phyloP scores from a whole-genome alignment of 1,140 invertebrate species.

The Calycopis cecrops region DNA sequence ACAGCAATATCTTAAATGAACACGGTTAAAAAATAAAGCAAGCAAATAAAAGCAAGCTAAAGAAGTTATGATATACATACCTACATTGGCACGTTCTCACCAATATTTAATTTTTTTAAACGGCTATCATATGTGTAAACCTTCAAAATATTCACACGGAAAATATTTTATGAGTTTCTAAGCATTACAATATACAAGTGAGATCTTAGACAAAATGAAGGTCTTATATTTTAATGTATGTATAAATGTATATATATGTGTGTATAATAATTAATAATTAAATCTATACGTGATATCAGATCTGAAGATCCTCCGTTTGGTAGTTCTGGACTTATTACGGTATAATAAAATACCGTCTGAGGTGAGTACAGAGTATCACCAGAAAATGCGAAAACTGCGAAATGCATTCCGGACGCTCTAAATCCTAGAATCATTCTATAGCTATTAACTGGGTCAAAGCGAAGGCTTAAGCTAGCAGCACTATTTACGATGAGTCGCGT shows the following conservation, averaged over 20 bases:
- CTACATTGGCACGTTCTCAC: neutral
- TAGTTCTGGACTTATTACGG: neutral
- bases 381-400: no score
- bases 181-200: slow-evolving; percentile 36
- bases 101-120: neutral
- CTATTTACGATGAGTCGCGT: slow-evolving; percentile 32
- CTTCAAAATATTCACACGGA: neutral
- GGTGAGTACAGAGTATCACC: no score
- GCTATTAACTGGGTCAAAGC: slow-evolving; percentile 41
- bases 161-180: slow-evolving; percentile 4
- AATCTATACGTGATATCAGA: neutral
- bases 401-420: no score
- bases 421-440: slow-evolving; percentile 18
- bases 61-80: no score
- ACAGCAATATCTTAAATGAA: no score
- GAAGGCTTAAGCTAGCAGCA: slow-evolving; percentile 53
- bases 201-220: slow-evolving; percentile 44
- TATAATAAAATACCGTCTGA: no score
- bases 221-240: neutral
- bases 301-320: neutral
- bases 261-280: neutral
- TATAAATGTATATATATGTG: no score
- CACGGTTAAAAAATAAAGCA: no score
- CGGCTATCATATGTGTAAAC: neutral
- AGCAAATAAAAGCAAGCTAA: no score